Evolutionary conservation across 2,888 invertebrate genomes (phyloP).

Genomic region (Amphiduros pacificus): DNA sequence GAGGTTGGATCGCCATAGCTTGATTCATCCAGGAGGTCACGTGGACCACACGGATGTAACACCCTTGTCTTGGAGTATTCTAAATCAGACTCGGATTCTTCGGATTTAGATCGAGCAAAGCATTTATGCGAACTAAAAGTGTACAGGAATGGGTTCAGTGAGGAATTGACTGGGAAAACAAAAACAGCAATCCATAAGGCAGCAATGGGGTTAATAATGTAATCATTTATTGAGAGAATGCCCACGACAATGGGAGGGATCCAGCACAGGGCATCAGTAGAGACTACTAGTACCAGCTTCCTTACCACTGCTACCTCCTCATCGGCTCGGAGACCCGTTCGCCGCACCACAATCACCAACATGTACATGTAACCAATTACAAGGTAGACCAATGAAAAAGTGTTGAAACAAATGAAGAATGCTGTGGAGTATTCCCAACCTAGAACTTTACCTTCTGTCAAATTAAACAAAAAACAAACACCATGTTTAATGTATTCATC

Average conservation of each 20-base stretch:
- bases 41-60: no score
- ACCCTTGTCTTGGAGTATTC: no score
- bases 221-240: neutral
- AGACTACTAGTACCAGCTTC: constrained; percentile 46
- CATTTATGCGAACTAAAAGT: no score
- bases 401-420: constrained; percentile 50
- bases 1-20: no score
- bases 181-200: neutral
- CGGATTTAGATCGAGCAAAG: no score
- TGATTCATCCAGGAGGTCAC: no score
- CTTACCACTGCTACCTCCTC: constrained; percentile 42
- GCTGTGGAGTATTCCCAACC: constrained; percentile 55
- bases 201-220: neutral
- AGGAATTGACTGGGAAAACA: neutral
- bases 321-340: constrained; percentile 27
- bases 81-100: no score
- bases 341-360: neutral
- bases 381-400: constrained; percentile 46
- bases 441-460: constrained; percentile 46
- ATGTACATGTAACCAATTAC: constrained; percentile 47
- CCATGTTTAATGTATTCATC: constrained; percentile 33
- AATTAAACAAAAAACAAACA: constrained; percentile 52
- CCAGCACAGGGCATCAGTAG: constrained; percentile 51
- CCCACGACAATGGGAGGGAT: constrained; percentile 34
- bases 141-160: constrained; percentile 2